phyloP scores from a whole-genome alignment of 2,888 invertebrate genomes.

The Ophonus ardosiacus region DNA sequence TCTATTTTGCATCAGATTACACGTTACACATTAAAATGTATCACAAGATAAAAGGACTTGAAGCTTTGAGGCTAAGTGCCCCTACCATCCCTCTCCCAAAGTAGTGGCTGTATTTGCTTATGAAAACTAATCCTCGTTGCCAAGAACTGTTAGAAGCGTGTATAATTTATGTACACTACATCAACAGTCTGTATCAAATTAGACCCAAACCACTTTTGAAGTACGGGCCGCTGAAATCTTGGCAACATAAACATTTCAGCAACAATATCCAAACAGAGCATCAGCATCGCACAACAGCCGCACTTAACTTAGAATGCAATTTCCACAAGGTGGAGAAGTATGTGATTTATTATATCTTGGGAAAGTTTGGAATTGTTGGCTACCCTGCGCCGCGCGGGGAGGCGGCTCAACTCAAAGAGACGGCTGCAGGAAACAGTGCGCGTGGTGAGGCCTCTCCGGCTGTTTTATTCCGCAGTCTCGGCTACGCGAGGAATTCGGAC shows the following conservation, averaged over 20 bases:
- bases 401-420: conserved; percentile 12
- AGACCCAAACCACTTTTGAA: conserved; percentile 6
- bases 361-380: conserved; percentile 59
- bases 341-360: conserved; percentile 57
- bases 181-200: conserved; percentile 3
- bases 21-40: background rate
- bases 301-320: conserved; percentile 48
- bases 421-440: background rate
- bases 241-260: conserved; percentile 29
- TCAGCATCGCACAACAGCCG: conserved; percentile 11
- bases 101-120: background rate
- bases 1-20: background rate
- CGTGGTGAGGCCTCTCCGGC: background rate
- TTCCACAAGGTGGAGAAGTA: conserved; percentile 58
- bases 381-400: conserved; percentile 19
- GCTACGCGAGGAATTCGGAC: conserved; percentile 13
- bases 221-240: background rate
- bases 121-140: background rate
- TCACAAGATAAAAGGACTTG: background rate
- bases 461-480: conserved; percentile 10
- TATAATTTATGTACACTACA: background rate
- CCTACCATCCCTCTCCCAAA: background rate
- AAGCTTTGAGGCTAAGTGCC: background rate
- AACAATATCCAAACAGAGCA: conserved; percentile 16
- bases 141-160: background rate